Evolutionary conservation across 2,888 invertebrate genomes (phyloP).

Genomic region (Erebia epiphron): DNA sequence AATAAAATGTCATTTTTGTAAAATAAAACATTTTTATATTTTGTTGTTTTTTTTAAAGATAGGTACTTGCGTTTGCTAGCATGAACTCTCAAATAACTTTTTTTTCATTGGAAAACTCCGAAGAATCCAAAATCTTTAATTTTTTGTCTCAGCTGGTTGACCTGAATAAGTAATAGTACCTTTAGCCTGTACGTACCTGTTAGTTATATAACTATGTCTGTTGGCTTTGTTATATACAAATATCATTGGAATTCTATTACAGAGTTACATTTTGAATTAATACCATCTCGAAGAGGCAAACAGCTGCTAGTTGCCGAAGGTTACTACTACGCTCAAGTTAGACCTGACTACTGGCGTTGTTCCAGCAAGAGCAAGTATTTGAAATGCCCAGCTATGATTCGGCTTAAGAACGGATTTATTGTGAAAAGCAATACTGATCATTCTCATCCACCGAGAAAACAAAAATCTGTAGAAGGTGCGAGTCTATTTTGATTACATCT

Average conservation of each 20-base stretch:
- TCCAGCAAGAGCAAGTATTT: slow-evolving; percentile 7
- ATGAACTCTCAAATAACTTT: too few species aligned
- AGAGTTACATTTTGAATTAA: background rate
- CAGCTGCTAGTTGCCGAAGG: slow-evolving; percentile 2
- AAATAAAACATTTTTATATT: background rate
- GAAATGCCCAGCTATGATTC: slow-evolving; percentile 1
- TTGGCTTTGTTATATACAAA: too few species aligned
- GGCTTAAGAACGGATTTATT: background rate
- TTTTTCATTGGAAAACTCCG: too few species aligned
- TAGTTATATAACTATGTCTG: too few species aligned
- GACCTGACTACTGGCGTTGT: slow-evolving; percentile 8
- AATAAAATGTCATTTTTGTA: background rate
- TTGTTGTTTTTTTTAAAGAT: background rate
- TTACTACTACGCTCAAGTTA: slow-evolving; percentile 6
- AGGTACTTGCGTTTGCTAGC: too few species aligned
- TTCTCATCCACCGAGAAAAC: background rate
- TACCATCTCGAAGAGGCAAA: slow-evolving; percentile 8
- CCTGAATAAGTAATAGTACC: too few species aligned
- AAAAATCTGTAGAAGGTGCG: slow-evolving; percentile 2
- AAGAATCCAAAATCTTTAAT: too few species aligned
- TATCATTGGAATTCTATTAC: background rate
- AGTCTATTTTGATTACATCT: too few species aligned
- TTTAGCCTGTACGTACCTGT: too few species aligned
- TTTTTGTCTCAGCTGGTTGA: too few species aligned
- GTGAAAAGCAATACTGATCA: background rate